phyloP scores from a whole-genome alignment of 1,140 invertebrate species.

The Ostrea edulis region DNA sequence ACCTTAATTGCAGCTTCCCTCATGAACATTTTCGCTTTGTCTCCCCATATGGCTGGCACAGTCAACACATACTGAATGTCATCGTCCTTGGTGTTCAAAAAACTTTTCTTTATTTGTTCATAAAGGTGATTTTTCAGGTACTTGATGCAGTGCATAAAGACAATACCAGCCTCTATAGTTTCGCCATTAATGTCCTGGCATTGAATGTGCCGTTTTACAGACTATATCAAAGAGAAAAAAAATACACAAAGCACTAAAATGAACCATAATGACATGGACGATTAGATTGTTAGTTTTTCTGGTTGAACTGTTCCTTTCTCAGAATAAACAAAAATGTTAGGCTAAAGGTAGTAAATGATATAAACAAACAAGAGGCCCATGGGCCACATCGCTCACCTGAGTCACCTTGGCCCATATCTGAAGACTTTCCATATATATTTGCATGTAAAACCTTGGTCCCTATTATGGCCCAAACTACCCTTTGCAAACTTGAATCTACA shows the following conservation, averaged over 20 bases:
- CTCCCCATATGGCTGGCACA: conserved; percentile 25
- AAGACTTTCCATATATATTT: too few species aligned
- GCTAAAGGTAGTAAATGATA: background rate
- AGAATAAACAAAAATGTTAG: too few species aligned
- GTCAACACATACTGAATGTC: conserved; percentile 5
- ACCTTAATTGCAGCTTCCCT: conserved; percentile 16
- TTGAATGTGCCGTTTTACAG: background rate
- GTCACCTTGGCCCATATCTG: too few species aligned
- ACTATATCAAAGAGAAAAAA: background rate
- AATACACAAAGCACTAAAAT: too few species aligned
- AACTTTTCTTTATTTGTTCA: conserved; percentile 25
- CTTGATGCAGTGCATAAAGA: conserved; percentile 24
- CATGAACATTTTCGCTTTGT: conserved; percentile 24
- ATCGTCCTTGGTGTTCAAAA: background rate
- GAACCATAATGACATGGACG: too few species aligned
- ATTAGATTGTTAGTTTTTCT: too few species aligned
- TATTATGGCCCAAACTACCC: too few species aligned
- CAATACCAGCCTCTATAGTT: background rate
- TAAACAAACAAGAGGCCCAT: too few species aligned
- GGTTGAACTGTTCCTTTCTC: too few species aligned
- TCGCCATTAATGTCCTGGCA: background rate
- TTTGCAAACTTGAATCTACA: too few species aligned
- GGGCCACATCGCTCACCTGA: too few species aligned
- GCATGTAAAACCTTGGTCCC: too few species aligned
- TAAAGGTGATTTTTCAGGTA: conserved; percentile 21